phyloP scores from a whole-genome alignment of 2,113 vertebrate species.

The Connochaetes taurinus region DNA sequence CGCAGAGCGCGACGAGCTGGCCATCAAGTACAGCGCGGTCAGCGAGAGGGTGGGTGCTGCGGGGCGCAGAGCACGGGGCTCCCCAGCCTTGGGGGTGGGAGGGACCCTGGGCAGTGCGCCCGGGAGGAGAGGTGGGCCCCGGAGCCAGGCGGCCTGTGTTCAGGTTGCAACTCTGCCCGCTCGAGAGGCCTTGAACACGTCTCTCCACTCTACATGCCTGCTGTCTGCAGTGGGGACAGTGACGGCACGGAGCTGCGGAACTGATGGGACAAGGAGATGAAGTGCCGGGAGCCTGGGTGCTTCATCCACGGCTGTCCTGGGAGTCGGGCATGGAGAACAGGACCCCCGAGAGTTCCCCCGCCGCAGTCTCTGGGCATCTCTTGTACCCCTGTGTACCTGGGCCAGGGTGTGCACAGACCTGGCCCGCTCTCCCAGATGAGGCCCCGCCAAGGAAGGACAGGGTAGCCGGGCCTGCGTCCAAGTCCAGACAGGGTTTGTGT shows the following conservation, averaged over 20 bases:
- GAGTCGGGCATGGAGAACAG: not conserved
- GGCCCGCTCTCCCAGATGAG: not conserved
- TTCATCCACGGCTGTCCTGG: not conserved
- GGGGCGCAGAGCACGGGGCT: not conserved
- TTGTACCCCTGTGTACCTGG: not conserved
- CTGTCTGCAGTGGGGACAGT: not conserved
- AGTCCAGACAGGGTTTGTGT: not conserved
- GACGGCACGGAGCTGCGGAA: fast-evolving
- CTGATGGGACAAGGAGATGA: not conserved
- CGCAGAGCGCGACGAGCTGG: slow-evolving; percentile 92
- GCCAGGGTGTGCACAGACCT: not conserved
- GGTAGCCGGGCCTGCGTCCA: not conserved
- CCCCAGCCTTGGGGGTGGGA: not conserved
- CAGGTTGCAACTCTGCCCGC: not conserved
- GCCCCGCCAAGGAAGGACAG: not conserved
- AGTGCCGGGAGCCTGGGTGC: not conserved
- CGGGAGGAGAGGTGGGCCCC: not conserved
- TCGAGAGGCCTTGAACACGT: not conserved
- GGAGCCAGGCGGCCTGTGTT: not conserved
- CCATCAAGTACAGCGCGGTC: slow-evolving; percentile 93
- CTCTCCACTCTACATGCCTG: fast-evolving
- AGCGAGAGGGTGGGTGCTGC: slow-evolving; percentile 89
- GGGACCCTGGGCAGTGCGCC: not conserved
- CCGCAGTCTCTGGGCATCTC: not conserved
- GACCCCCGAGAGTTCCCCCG: not conserved